These are phyloP conservation scores for Alouatta palliata DNA, from an alignment of 2,113 vertebrate genomes.

Conservation along the genomic window DNA sequence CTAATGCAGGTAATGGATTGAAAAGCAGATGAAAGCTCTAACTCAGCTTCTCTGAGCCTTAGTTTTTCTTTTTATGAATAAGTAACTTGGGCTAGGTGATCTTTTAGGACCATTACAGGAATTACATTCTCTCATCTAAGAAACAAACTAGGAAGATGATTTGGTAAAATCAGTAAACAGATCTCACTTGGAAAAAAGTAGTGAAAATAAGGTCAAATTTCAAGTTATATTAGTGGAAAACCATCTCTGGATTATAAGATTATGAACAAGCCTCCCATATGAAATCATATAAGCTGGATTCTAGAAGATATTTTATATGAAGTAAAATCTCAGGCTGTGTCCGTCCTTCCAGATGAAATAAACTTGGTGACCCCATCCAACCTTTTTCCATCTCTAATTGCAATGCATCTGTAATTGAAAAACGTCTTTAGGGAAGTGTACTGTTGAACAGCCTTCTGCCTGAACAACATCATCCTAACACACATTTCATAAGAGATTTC, in stretches of 20 bases:
- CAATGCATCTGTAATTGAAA: constrained; percentile 6
- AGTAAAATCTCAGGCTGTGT: background rate
- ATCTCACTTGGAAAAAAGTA: background rate
- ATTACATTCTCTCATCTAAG: background rate
- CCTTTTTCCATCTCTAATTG: constrained; percentile 36
- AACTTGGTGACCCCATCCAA: background rate
- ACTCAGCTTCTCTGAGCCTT: background rate
- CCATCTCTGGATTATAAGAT: background rate
- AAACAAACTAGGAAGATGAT: background rate
- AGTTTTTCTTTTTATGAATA: background rate
- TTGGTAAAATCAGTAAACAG: background rate
- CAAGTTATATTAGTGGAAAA: background rate
- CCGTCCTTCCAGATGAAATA: background rate
- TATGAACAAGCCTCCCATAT: background rate
- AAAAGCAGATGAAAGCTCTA: background rate
- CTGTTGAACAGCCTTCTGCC: constrained; percentile 17
- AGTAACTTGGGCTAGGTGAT: background rate
- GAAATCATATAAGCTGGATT: background rate
- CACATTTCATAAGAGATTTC: constrained; percentile 26
- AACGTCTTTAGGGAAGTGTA: constrained; percentile 35
- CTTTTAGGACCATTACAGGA: background rate
- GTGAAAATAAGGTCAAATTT: background rate
- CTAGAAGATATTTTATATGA: background rate
- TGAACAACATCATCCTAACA: background rate
- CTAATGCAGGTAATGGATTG: background rate